Evolutionary conservation across 2,888 invertebrate species (phyloP), one percentile per base, ranked within the genome.

Genomic region (Drosophila maculinotata): DNA sequence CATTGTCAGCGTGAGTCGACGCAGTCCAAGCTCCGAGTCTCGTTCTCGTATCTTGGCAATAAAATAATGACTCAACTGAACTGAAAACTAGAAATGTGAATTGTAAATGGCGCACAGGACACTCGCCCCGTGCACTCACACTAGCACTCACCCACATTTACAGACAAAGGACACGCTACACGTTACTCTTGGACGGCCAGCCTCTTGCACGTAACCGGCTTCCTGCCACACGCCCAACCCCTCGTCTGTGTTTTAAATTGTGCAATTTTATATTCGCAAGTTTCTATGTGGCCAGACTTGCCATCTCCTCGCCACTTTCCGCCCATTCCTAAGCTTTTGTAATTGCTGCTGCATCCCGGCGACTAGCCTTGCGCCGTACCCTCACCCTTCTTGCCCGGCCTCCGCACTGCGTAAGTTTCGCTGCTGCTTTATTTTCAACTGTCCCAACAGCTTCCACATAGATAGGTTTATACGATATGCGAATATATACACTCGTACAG

Each of bases 21-120:
- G 73, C 83, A 79, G 78, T 67, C 49, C 59, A 44, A 42, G 56
- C 48, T 39, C 51, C 45, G 42, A 42, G 53, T 35, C 60, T 51
- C 73, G 39, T 45, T 44, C 76, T 69, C 71, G 73, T 82, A 79
- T 82, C 85, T 83, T 84, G 84, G 82, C 84, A 88, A 87, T 88
- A 87, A 87, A 88, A 87, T 87, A 88, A 87, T 86, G 88, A 86
- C 87, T 78, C 87, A 86, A 87, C 86, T 87, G 86, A 87, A 88
- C 86, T 87, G 88, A 84, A 88, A 85, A 87, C 86, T 81, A 85
- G 85, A 79, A 88, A 80, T 87, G 88, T 83, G 87, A 79, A 87
- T 87, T 87, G 73, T 79, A 86, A 79, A 86, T 84, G 79, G 74
- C 72, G 69, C 68, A 74, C 66, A 80, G 76, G 70, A 73, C 75